Conservation (phyloP, 1,140 invertebrate genomes). For the Aethina tumida region DNA sequence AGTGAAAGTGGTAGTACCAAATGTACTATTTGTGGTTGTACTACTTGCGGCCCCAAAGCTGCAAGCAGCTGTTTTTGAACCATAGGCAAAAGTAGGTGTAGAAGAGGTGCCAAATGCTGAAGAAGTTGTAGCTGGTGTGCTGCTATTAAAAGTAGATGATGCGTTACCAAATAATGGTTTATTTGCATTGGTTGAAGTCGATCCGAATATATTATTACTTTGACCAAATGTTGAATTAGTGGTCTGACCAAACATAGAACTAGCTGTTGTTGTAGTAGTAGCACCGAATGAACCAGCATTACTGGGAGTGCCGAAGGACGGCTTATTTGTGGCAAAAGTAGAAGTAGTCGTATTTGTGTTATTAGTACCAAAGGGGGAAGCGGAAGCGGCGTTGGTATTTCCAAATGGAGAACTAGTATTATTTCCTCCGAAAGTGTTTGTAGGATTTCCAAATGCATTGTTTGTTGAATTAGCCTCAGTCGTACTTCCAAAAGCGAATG, state of each 20-base stretch:
- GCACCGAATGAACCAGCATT: background rate
- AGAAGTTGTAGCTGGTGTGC: background rate
- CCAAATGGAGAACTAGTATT: background rate
- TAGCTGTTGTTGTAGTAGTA: background rate
- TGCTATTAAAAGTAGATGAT: too few species aligned
- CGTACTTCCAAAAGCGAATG: too few species aligned
- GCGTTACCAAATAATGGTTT: too few species aligned
- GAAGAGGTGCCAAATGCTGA: background rate
- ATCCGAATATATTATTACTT: too few species aligned
- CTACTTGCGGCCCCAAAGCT: background rate
- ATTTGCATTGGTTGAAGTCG: too few species aligned
- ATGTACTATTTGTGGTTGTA: background rate
- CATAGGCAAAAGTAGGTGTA: slow-evolving; percentile 1
- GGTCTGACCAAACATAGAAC: background rate
- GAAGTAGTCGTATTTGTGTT: background rate
- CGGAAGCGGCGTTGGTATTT: background rate
- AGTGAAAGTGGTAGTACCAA: background rate
- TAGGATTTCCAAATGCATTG: too few species aligned
- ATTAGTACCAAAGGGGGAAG: background rate
- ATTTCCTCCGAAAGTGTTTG: background rate
- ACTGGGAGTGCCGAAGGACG: background rate
- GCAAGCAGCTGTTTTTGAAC: too few species aligned
- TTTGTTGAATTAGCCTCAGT: too few species aligned
- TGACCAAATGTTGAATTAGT: too few species aligned
- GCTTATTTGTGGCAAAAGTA: background rate